Percentiles rank a stretch among this genome's conserved stretches.
Evolutionary conservation across 2,797 vertebrate species (phyloP).

Genomic region (Phataginus tetradactyla): DNA sequence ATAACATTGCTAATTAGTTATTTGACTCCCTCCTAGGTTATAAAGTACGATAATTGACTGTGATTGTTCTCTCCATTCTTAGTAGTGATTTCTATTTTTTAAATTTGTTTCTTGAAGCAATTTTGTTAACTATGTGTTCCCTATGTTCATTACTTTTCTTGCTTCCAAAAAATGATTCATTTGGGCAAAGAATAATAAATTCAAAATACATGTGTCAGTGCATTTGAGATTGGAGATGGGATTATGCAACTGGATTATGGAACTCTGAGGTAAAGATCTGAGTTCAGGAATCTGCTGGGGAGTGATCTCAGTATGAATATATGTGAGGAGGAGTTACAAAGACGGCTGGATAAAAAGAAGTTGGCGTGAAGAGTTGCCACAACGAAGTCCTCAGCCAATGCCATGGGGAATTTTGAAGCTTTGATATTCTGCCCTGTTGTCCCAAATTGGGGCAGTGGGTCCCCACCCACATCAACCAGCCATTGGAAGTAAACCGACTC

Average conservation of each 20-base stretch:
- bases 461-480: rapidly evolving
- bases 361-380: not conserved
- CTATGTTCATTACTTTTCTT: not conserved
- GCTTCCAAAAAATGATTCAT: not conserved
- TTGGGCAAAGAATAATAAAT: not conserved
- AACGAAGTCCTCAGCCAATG: not conserved
- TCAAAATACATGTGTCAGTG: not conserved
- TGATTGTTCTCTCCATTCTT: not conserved
- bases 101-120: not conserved
- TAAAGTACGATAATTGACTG: not conserved
- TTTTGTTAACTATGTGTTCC: not conserved
- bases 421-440: not conserved
- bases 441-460: not conserved
- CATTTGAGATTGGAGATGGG: not conserved
- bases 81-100: not conserved
- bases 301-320: not conserved
- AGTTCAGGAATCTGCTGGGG: not conserved
- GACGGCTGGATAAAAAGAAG: not conserved
- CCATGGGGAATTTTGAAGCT: not conserved
- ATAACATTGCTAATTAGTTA: not conserved
- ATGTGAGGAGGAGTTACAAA: not conserved
- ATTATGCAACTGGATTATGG: not conserved
- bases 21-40: not conserved
- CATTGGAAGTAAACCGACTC: not conserved
- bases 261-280: not conserved